Conservation (phyloP, 53 echinoderm and acorn worm species). For the Paelopatides confundens region DNA sequence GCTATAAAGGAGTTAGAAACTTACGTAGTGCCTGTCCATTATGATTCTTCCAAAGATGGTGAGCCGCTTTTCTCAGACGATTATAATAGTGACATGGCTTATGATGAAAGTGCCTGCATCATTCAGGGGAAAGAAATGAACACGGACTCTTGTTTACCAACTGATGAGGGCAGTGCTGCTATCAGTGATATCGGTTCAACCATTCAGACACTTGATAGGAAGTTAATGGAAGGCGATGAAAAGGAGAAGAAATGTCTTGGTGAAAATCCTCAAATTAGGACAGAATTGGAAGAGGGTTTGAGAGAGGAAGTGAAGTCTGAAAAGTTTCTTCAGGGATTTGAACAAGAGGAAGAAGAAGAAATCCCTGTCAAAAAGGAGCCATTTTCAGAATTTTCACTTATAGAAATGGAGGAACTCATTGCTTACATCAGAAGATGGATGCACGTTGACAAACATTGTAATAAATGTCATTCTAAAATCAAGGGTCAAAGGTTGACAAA, state of each 20-base stretch:
- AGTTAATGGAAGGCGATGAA: background rate
- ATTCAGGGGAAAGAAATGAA: background rate
- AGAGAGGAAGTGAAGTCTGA: background rate
- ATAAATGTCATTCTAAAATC: conserved; percentile 4
- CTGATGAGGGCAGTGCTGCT: background rate
- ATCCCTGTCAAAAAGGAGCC: background rate
- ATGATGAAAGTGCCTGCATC: too few species aligned
- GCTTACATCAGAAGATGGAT: conserved; percentile 10
- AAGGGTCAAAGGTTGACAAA: background rate
- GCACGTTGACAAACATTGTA: conserved; percentile 13
- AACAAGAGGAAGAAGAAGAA: too few species aligned
- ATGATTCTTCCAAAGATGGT: background rate
- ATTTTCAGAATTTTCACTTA: background rate
- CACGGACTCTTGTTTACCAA: background rate
- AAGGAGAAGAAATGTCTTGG: too few species aligned
- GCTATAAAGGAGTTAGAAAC: background rate
- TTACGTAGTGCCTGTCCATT: background rate
- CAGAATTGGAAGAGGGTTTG: background rate
- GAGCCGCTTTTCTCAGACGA: background rate
- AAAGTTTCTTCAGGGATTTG: background rate
- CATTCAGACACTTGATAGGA: background rate
- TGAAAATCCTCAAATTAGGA: too few species aligned
- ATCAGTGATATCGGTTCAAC: background rate
- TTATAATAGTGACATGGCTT: background rate
- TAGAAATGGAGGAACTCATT: background rate